These are phyloP conservation scores for Agrotis segetum DNA, from an alignment of 2,888 invertebrate species.

Conservation along the genomic window DNA sequence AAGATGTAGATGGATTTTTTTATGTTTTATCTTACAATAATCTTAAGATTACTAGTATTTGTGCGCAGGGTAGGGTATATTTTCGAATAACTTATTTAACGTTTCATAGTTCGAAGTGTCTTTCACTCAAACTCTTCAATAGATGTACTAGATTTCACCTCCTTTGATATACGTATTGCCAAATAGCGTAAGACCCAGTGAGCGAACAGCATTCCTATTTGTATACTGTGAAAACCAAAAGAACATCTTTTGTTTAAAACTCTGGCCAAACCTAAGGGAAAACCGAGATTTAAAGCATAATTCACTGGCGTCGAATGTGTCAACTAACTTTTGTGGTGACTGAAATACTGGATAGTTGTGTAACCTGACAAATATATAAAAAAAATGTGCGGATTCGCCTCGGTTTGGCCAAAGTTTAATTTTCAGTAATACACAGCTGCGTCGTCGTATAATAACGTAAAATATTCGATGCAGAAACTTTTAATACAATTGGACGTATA, in stretches of 20 bases:
- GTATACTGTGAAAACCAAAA: constrained; percentile 23
- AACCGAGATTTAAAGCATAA: background rate
- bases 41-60: constrained; percentile 37
- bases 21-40: constrained; percentile 10
- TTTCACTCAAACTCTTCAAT: constrained; percentile 22
- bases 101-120: constrained; percentile 8
- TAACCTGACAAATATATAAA: background rate
- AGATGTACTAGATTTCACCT: constrained; percentile 1
- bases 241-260: constrained; percentile 13
- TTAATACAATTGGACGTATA: constrained; percentile 18
- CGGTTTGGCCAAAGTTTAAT: background rate
- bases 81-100: background rate
- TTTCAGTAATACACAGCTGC: constrained; percentile 8
- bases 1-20: background rate
- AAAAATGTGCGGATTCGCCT: background rate
- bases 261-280: background rate
- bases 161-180: constrained; percentile 18
- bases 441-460: constrained; percentile 1
- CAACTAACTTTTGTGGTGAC: background rate
- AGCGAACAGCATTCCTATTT: constrained; percentile 28
- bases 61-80: constrained; percentile 40
- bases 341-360: too few species aligned
- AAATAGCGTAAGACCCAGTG: constrained; percentile 31
- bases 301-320: background rate
- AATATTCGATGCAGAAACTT: constrained; percentile 8